These are phyloP conservation scores for Drosophila bocqueti DNA, from an alignment of 1,140 invertebrate species.

Conservation along the genomic window DNA sequence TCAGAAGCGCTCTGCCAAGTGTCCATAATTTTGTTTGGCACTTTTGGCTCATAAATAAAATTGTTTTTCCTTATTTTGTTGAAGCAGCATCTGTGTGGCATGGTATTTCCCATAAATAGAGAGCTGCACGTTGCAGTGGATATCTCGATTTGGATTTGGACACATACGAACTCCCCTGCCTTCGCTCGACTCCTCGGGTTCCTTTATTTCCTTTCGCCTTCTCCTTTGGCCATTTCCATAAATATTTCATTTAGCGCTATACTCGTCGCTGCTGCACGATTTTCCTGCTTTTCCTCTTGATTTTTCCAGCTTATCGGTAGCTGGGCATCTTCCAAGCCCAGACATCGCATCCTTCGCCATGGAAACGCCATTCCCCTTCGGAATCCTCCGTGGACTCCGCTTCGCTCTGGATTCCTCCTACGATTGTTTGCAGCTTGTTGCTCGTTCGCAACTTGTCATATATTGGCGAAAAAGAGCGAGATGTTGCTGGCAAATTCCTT, in stretches of 20 bases:
- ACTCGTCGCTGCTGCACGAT: conserved; percentile 61
- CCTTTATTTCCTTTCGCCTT: neutral
- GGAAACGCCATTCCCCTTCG: conserved; percentile 6
- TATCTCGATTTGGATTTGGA: conserved; percentile 49
- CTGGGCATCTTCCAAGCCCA: conserved; percentile 58
- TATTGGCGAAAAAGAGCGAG: conserved; percentile 64
- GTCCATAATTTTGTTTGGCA: conserved; percentile 64
- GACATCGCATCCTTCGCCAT: conserved; percentile 29
- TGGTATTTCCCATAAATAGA: conserved; percentile 35
- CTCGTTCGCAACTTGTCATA: conserved; percentile 68
- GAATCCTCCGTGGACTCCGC: conserved; percentile 8
- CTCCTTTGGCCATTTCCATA: conserved; percentile 72
- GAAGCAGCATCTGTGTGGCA: conserved; percentile 41
- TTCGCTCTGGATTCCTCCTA: conserved; percentile 1
- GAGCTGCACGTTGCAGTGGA: conserved; percentile 36
- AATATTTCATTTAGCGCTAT: conserved; percentile 79
- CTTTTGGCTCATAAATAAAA: conserved; percentile 67
- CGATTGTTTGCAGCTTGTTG: conserved; percentile 64
- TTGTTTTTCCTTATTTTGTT: conserved; percentile 46
- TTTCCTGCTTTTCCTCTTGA: conserved; percentile 57
- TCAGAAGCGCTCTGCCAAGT: conserved; percentile 56
- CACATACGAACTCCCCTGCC: conserved; percentile 12
- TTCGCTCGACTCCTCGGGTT: neutral
- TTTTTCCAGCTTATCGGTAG: conserved; percentile 63
- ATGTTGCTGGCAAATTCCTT: conserved; percentile 25